Evolutionary conservation across 2,113 vertebrate genomes (phyloP).

Genomic region (Cathartes aura): DNA sequence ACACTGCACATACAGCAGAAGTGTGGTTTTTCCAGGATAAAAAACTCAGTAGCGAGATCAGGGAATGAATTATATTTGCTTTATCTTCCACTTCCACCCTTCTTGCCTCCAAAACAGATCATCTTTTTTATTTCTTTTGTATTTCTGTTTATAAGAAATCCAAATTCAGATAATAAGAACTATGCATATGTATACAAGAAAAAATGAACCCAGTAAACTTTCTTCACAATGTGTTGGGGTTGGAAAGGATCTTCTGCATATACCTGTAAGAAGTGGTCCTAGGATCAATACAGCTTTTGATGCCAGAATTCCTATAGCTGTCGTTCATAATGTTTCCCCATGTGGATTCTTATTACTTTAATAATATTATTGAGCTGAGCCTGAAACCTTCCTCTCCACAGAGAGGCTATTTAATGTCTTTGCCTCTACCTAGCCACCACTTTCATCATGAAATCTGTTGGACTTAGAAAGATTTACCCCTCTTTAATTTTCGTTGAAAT

Average conservation of each 20-base stretch:
- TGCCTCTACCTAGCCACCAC: neutral
- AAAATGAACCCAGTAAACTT: neutral
- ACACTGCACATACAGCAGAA: neutral
- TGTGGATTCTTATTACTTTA: neutral
- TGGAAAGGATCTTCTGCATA: neutral
- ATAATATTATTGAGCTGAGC: neutral
- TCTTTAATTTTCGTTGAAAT: neutral
- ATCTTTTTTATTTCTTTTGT: neutral
- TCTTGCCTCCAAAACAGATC: neutral
- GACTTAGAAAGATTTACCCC: neutral
- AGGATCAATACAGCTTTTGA: neutral
- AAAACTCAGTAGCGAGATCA: neutral
- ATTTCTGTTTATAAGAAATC: neutral
- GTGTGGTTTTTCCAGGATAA: neutral
- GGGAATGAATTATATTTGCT: neutral
- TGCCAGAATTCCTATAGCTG: neutral
- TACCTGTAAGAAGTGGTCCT: neutral
- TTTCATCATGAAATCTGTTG: neutral
- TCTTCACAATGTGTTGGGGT: neutral
- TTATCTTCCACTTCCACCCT: neutral
- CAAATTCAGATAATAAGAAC: neutral
- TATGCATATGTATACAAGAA: neutral
- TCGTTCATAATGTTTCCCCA: neutral
- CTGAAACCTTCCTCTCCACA: neutral
- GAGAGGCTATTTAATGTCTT: neutral